Evolutionary conservation across 92 coral and sea anemone genomes (phyloP).

Genomic region (Palythoa grandiflora): DNA sequence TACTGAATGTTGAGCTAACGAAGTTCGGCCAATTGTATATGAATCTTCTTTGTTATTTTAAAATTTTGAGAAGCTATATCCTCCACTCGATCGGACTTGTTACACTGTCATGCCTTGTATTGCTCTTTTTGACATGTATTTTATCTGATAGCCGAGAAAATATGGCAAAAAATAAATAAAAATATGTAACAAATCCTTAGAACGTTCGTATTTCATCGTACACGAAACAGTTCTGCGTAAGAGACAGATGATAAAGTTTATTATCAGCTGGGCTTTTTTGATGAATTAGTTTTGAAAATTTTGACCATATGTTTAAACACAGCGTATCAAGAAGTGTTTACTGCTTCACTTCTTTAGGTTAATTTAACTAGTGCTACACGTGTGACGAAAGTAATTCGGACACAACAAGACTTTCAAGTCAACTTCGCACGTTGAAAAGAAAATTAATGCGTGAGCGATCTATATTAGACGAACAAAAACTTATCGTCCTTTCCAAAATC

Average conservation of each 20-base stretch:
- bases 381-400: neutral
- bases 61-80: neutral
- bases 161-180: neutral
- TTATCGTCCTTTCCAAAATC: neutral
- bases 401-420: neutral
- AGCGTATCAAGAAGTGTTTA: neutral
- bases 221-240: neutral
- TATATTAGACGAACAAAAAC: neutral
- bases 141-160: neutral
- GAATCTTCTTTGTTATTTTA: neutral
- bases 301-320: neutral
- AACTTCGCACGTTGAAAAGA: neutral
- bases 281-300: neutral
- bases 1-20: neutral
- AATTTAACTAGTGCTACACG: neutral
- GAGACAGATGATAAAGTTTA: neutral
- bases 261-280: neutral
- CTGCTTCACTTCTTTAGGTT: neutral
- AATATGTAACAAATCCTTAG: neutral
- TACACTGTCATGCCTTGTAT: neutral
- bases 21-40: neutral
- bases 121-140: neutral
- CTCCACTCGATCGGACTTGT: neutral
- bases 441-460: neutral
- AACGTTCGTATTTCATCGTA: neutral